Percentiles rank a stretch among this genome's conserved stretches.
phyloP scores from a whole-genome alignment of 2,888 invertebrate species.

The Sthenelais limicola region DNA sequence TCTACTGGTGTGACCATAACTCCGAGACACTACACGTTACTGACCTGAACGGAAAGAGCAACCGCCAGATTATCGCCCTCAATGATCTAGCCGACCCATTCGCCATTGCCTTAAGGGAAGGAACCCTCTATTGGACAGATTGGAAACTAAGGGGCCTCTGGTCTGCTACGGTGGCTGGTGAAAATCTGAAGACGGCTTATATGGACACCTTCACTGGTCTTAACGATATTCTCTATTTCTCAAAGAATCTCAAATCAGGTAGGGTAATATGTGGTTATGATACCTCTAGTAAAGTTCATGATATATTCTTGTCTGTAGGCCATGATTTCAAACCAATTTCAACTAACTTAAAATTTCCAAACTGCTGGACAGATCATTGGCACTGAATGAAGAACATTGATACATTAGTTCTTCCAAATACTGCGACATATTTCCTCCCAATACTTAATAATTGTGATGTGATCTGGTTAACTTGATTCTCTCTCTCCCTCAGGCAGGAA shows the following conservation, averaged over 20 bases:
- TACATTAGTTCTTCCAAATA: neutral
- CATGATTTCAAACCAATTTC: too few relatives aligned
- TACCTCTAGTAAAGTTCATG: too few relatives aligned
- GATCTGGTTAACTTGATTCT: neutral
- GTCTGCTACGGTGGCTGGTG: neutral
- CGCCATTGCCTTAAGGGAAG: constrained; percentile 58
- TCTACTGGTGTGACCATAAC: constrained; percentile 69
- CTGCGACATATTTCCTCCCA: neutral
- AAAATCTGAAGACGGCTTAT: neutral
- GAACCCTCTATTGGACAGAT: constrained; percentile 64
- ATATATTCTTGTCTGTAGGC: too few relatives aligned
- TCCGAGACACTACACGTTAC: constrained; percentile 60
- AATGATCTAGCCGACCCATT: constrained; percentile 63
- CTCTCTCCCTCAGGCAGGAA: constrained; percentile 11
- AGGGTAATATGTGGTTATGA: neutral
- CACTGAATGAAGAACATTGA: neutral
- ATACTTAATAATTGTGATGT: neutral
- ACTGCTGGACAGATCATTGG: neutral
- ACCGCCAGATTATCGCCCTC: constrained; percentile 50
- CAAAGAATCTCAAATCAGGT: constrained; percentile 35
- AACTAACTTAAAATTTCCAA: neutral
- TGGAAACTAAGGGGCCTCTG: constrained; percentile 57
- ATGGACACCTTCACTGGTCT: constrained; percentile 46
- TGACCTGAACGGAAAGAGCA: constrained; percentile 52
- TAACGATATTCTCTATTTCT: constrained; percentile 50